Evolutionary conservation across 2,888 invertebrate genomes (phyloP), one percentile per base, ranked within the genome.

Genomic region (Onthophagus sagittarius): DNA sequence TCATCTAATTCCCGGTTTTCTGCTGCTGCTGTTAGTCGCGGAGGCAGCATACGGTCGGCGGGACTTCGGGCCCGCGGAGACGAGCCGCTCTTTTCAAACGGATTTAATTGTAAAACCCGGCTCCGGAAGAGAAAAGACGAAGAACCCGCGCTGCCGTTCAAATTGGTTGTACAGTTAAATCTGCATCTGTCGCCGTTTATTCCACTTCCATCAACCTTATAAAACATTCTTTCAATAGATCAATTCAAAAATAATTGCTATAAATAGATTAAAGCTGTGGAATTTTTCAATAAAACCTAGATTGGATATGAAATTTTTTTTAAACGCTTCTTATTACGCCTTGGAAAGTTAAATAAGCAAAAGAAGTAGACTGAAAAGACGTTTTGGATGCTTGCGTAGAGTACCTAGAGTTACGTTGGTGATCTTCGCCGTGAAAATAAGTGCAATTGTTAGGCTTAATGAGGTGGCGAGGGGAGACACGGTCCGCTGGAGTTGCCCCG

Each of bases 381-480:
- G 23, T 23, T 23, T 23, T 23, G 23, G 23, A 23, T 23, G 23
- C 23, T 23, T 23, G 23, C 23, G 23, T 23, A 23, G 23, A 23
- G 23, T 23, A 23, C 23, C 23, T 23, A 23, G 23, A 23, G 23
- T 23, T 23, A 23, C 23, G 23, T 23, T 23, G 23, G 23, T 23
- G 23, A 23, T 23, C 23, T 23, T 23, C 23, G 23, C 23, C 23
- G 23, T 23, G 23, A 67, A 78, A 79, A 77, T 76, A 76, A 76
- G 77, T 77, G 81, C 82, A 83, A 83, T 83, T 83, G 83, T 83
- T 81, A 80, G 80, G 82, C 81, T 82, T 83, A 83, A 83, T 83
- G 83, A 83, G 83, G 82, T 83, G 81, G 82, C 80, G 78, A 79
- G 77, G 79, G 83, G 83, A 83, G 83, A 83, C 81, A 82, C 81